A percentile compares a stretch with the other conserved stretches of the same genome.
Conservation (phyloP, 2,888 invertebrate genomes). For the Polymixis lichenea region DNA sequence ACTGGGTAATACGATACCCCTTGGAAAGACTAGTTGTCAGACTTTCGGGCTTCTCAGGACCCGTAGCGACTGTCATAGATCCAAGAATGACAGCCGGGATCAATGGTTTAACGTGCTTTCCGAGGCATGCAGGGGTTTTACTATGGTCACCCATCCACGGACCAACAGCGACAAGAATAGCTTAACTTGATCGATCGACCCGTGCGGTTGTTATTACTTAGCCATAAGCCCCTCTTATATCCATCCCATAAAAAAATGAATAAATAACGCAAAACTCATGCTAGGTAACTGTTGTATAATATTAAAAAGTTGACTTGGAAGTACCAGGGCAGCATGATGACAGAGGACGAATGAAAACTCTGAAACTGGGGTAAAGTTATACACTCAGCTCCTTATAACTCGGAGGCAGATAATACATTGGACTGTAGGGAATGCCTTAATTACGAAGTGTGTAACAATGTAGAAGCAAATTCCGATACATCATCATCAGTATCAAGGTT, state of each 20-base stretch:
- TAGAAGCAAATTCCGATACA: constrained; percentile 43
- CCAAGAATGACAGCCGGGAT: not conserved
- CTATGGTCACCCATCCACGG: not conserved
- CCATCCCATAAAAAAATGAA: constrained; percentile 11
- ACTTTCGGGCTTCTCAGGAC: not conserved
- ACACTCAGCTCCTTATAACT: constrained; percentile 17
- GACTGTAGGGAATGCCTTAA: constrained; percentile 42
- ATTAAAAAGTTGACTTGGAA: constrained; percentile 21
- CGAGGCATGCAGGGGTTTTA: too few species aligned
- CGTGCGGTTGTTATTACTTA: not conserved
- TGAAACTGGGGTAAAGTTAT: constrained; percentile 34
- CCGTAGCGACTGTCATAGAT: not conserved
- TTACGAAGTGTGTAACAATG: constrained; percentile 37
- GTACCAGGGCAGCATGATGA: constrained; percentile 8
- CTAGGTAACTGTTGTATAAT: constrained; percentile 23
- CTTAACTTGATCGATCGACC: not conserved
- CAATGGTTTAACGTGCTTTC: too few species aligned
- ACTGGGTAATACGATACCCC: too few species aligned
- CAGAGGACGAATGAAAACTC: constrained; percentile 31
- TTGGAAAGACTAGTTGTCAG: too few species aligned
- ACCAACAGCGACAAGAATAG: not conserved
- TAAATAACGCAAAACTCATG: constrained; percentile 25
- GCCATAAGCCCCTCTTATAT: not conserved
- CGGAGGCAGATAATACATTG: constrained; percentile 39
- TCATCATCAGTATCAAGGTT: constrained; percentile 45